Base-by-base conservation (phyloP, 2,888 invertebrate genomes). In the Campopleginae sp. region DNA sequence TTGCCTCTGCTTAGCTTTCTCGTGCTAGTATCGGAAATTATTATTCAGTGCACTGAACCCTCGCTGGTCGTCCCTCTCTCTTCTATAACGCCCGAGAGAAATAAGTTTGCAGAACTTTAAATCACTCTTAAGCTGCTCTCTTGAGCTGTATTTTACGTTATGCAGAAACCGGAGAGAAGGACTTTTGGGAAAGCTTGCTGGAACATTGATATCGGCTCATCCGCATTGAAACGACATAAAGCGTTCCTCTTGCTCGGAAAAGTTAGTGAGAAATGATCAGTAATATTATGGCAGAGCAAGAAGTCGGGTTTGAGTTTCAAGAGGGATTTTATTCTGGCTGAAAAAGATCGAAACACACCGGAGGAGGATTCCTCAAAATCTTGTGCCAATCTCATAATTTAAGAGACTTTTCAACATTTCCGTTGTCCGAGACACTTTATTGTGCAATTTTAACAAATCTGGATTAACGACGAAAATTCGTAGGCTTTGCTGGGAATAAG, bases 61-160 rank as follows among this genome's bases (percentile, higher is more conserved):
- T 48, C 46, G 17, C 46, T 48, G 2, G 0, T 17, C 5, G 5
- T n/a, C 6, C n/a, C n/a, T 48, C 46, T 82, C 63, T 48, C 48
- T 48, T 38, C 38, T 38, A 1, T 8, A 38, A 38, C 38, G 38
- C 70, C 65, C 61, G 61, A 33, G 75, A 78, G 80, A 85, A 86
- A 86, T 86, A 85, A 86, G 85, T 86, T 85, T 80, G 54, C 58
- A 54, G 74, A 85, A 85, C 77, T 86, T 86, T 85, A 82, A 86
- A 86, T 85, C 80, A 80, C 77, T 68, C 82, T 76, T 74, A 80
- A 86, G 74, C 81, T 68, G 46, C 72, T 68, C 17, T n/a, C 66
- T n/a, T 5, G 5, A n/a, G 6, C 63, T 63, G 44, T 44, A 31
- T 33, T 54, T 7, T 27, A 17, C 4, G 19, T 61, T 71, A 31